Evolutionary conservation across 2,113 vertebrate genomes (phyloP).

Genomic region (Pangasianodon hypophthalmus): DNA sequence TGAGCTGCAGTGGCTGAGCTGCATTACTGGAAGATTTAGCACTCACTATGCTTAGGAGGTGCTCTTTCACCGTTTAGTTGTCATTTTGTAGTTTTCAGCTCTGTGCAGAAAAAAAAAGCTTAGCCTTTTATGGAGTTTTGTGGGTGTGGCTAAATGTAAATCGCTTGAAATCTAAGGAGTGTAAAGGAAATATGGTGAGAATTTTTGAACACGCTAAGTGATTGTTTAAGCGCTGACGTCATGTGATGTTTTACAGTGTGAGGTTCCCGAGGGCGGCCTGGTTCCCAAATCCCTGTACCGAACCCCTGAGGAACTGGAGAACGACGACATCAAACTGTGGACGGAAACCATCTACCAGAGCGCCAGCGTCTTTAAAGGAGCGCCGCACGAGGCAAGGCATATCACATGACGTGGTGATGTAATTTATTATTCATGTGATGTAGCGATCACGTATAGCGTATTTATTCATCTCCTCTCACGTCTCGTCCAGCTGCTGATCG

Average conservation of each 20-base stretch:
- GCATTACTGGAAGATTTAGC: not conserved
- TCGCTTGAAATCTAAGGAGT: not conserved
- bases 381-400: constrained; percentile 83
- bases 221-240: not conserved
- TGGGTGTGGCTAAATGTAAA: not conserved
- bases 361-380: constrained; percentile 85
- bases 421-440: not conserved
- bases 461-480: not conserved
- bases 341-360: constrained; percentile 97
- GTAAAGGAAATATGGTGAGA: not conserved
- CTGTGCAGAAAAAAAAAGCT: not conserved
- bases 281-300: constrained; percentile 95
- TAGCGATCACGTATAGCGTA: too few relatives aligned
- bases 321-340: constrained; percentile 89
- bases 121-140: not conserved
- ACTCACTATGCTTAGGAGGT: not conserved
- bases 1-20: not conserved
- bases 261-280: constrained; percentile 93
- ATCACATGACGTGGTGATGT: too few relatives aligned
- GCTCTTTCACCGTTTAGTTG: not conserved
- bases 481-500: constrained; percentile 80
- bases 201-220: too few relatives aligned
- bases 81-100: not conserved
- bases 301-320: constrained; percentile 91
- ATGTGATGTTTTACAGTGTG: constrained; percentile 77